Percentiles rank a stretch among this genome's conserved stretches.
These are phyloP conservation scores for Lophochroa leadbeateri DNA, from an alignment of 2,113 vertebrate genomes.

Conservation along the genomic window DNA sequence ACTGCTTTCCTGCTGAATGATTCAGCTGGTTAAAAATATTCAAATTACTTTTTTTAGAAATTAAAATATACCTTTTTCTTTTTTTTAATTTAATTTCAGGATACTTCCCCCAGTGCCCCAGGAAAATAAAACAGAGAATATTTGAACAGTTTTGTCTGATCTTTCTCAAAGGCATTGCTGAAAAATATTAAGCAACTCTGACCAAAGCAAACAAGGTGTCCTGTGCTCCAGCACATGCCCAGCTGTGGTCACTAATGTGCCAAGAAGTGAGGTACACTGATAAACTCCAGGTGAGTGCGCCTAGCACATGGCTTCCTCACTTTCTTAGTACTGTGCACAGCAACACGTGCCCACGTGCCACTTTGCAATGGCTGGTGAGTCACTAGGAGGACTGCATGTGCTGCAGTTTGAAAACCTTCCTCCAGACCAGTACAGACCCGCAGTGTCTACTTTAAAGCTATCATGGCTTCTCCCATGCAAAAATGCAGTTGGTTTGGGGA, in stretches of 20 bases:
- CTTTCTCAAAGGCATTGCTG: not conserved
- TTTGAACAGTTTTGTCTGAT: not conserved
- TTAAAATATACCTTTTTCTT: not conserved
- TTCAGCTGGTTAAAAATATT: not conserved
- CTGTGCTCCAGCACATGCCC: not conserved
- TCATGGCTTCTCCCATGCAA: not conserved
- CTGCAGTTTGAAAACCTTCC: not conserved
- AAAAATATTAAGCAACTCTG: constrained; percentile 10
- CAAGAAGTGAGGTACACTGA: not conserved
- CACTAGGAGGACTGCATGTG: not conserved
- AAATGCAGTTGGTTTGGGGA: not conserved
- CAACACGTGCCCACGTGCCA: fast-evolving
- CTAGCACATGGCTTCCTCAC: not conserved
- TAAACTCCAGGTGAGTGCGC: not conserved
- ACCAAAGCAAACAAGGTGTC: not conserved
- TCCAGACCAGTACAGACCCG: not conserved
- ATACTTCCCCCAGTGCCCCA: not conserved
- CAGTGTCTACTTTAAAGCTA: not conserved
- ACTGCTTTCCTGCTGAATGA: not conserved
- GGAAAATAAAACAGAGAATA: not conserved
- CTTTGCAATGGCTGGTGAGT: not conserved
- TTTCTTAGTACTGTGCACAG: not conserved
- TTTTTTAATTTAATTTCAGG: not conserved
- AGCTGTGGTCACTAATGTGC: not conserved
- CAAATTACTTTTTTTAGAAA: not conserved